Conservation (phyloP, 1,140 invertebrate species). For the Mercenaria mercenaria region DNA sequence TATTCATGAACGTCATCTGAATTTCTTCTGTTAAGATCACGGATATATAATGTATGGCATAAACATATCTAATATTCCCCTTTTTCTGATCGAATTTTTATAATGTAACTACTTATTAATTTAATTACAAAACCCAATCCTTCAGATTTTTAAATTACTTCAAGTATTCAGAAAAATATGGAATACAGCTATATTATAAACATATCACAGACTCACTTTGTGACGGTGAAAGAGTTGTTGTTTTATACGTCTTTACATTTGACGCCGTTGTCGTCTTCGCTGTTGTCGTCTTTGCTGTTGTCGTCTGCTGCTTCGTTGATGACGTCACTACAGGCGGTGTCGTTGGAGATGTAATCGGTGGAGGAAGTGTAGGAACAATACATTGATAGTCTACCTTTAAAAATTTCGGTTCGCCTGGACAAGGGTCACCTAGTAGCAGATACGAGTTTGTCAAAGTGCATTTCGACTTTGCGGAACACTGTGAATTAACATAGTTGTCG, state of each 20-base stretch:
- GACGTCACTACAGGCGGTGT: background rate
- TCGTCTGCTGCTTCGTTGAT: background rate
- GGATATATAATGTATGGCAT: too few species aligned
- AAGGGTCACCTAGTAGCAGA: conserved; percentile 46
- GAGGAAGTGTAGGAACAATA: conserved; percentile 33
- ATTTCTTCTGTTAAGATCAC: too few species aligned
- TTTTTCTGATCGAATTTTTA: too few species aligned
- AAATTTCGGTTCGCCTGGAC: conserved; percentile 52
- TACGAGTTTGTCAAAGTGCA: conserved; percentile 51
- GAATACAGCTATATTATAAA: too few species aligned
- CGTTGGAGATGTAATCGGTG: background rate
- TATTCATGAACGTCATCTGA: too few species aligned
- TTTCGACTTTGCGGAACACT: conserved; percentile 30
- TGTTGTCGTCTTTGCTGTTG: conserved; percentile 2
- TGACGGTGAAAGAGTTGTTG: conserved; percentile 39
- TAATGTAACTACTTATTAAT: too few species aligned
- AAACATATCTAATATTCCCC: too few species aligned
- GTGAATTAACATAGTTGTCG: conserved; percentile 6
- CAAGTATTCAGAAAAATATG: too few species aligned
- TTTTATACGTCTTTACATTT: background rate
- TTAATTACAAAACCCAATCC: too few species aligned
- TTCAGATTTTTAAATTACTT: too few species aligned
- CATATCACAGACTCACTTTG: conserved; percentile 45
- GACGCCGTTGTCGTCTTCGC: background rate
- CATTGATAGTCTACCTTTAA: conserved; percentile 61